These are phyloP conservation scores for Meda fulgida DNA, from an alignment of 2,797 vertebrate genomes.

Conservation along the genomic window DNA sequence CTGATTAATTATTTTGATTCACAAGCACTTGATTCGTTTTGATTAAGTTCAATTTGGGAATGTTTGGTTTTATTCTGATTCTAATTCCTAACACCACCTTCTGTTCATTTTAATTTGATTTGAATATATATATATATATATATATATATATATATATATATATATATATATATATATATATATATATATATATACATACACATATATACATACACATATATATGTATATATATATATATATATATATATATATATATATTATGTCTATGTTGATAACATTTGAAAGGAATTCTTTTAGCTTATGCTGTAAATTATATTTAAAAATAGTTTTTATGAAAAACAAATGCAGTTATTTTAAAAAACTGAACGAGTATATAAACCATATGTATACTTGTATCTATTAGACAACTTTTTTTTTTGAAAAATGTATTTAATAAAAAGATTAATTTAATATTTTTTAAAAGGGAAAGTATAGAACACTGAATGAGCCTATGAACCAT, in stretches of 20 bases:
- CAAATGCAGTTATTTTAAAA: not conserved
- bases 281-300: not conserved
- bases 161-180: too few species aligned
- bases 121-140: too few species aligned
- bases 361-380: not conserved
- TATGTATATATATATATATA: too few species aligned
- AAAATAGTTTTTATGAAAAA: not conserved
- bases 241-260: too few species aligned
- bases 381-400: not conserved
- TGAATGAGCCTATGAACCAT: not conserved
- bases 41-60: not conserved
- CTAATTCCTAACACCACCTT: too few species aligned
- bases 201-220: too few species aligned
- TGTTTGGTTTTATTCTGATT: not conserved
- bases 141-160: too few species aligned
- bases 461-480: not conserved
- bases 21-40: not conserved
- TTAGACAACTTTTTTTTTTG: too few species aligned
- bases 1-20: not conserved
- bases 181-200: too few species aligned
- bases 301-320: not conserved
- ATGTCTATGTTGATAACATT: too few species aligned
- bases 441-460: not conserved
- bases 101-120: not conserved
- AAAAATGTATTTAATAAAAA: not conserved